Conservation (phyloP, 2,113 vertebrate genomes). For the Tragulus kanchil region DNA sequence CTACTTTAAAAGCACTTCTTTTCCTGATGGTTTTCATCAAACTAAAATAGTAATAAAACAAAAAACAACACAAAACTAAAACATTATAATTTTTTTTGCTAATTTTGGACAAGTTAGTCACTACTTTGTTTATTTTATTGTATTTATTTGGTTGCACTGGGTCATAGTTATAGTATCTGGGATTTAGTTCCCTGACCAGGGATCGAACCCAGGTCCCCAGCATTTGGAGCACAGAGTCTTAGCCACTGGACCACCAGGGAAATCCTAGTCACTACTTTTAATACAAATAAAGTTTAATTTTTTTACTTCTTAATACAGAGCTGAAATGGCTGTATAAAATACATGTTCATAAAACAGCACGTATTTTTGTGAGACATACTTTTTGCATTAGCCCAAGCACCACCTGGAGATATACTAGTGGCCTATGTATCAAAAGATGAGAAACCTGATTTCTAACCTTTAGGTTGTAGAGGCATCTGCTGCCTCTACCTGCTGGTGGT, state of each 20-base stretch:
- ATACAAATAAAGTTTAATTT: neutral
- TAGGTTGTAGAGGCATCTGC: neutral
- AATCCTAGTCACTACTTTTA: too few species aligned
- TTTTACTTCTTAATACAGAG: neutral
- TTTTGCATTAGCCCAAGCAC: neutral
- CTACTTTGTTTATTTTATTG: neutral
- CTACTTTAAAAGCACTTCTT: neutral
- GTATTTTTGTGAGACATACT: neutral
- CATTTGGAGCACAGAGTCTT: too few species aligned
- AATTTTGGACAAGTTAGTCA: neutral
- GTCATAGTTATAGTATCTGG: too few species aligned
- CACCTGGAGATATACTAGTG: neutral
- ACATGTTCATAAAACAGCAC: neutral
- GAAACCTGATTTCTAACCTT: neutral
- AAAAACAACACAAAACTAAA: neutral
- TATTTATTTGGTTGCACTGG: too few species aligned
- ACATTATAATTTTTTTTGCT: neutral
- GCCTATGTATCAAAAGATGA: neutral
- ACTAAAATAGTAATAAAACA: neutral
- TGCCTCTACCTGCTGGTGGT: neutral
- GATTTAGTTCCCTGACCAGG: too few species aligned
- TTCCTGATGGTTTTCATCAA: neutral
- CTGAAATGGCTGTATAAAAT: neutral
- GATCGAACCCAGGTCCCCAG: too few species aligned
- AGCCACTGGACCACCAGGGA: too few species aligned